phyloP scores from a whole-genome alignment of 2,113 vertebrate species.

The Brienomyrus longianalis region DNA sequence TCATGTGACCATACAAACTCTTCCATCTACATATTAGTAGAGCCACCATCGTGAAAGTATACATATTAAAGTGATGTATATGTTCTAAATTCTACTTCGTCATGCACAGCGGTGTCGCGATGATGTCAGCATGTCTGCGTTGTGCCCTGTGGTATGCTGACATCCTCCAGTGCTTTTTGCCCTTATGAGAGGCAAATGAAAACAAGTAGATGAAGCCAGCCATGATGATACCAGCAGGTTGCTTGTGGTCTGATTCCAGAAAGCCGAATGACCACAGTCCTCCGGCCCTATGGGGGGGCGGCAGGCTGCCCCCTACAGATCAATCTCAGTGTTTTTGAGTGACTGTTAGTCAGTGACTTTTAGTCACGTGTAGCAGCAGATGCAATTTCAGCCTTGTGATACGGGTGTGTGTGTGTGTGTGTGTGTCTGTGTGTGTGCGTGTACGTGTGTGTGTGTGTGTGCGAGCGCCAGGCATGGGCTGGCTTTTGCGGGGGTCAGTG shows the following conservation, averaged over 20 bases:
- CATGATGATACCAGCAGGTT: neutral
- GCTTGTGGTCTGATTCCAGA: neutral
- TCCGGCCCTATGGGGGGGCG: neutral
- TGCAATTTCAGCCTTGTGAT: neutral
- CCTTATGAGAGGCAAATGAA: neutral
- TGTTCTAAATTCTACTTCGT: neutral
- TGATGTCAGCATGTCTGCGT: neutral
- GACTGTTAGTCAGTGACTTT: neutral
- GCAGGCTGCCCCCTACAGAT: neutral
- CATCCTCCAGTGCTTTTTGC: neutral
- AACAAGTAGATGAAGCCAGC: neutral
- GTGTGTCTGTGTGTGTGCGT: constrained; percentile 7
- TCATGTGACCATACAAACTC: neutral
- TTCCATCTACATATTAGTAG: neutral
- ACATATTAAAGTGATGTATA: neutral
- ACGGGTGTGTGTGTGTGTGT: constrained; percentile 25
- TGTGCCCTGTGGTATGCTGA: neutral
- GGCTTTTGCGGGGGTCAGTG: neutral
- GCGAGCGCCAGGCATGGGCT: neutral
- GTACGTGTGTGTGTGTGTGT: constrained; percentile 4
- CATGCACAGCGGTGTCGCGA: neutral
- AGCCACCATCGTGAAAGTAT: neutral
- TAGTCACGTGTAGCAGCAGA: neutral
- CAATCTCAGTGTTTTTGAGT: neutral
- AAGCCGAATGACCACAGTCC: neutral